Conservation (phyloP, 2,797 vertebrate genomes). For the Arrhamphus sclerolepis region DNA sequence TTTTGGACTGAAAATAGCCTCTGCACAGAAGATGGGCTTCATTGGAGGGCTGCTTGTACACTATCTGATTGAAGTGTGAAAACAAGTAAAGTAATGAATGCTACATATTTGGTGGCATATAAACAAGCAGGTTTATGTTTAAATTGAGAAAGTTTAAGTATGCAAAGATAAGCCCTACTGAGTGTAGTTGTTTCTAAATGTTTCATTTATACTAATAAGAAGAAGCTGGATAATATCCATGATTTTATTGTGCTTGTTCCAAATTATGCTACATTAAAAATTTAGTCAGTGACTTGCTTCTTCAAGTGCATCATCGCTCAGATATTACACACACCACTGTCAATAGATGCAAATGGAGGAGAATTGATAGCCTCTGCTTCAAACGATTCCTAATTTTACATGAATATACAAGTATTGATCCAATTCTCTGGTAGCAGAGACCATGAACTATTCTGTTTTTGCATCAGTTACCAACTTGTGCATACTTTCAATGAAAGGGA, state of each 20-base stretch:
- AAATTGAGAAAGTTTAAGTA: conserved; percentile 2
- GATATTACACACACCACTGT: too few species aligned
- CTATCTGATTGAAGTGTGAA: conserved; percentile 39
- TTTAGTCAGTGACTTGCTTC: conserved; percentile 34
- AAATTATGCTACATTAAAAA: conserved; percentile 43
- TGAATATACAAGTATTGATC: too few species aligned
- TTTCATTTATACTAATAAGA: neutral
- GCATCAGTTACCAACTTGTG: too few species aligned
- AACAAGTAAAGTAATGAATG: conserved; percentile 33
- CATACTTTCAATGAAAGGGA: too few species aligned
- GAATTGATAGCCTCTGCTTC: too few species aligned
- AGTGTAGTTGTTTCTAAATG: neutral
- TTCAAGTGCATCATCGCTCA: conserved; percentile 29
- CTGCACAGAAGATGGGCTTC: conserved; percentile 20
- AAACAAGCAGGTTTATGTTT: conserved; percentile 9
- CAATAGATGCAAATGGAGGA: too few species aligned
- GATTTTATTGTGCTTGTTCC: conserved; percentile 3
- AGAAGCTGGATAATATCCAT: neutral
- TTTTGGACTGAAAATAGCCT: conserved; percentile 31
- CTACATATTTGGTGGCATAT: conserved; percentile 9
- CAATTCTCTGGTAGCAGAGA: too few species aligned
- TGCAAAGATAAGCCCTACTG: neutral
- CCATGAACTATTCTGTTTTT: too few species aligned
- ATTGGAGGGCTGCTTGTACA: conserved; percentile 36
- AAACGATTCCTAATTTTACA: too few species aligned